These are phyloP conservation scores for Zelostemma sp. DNA, from an alignment of 1,140 invertebrate species.

Conservation along the genomic window DNA sequence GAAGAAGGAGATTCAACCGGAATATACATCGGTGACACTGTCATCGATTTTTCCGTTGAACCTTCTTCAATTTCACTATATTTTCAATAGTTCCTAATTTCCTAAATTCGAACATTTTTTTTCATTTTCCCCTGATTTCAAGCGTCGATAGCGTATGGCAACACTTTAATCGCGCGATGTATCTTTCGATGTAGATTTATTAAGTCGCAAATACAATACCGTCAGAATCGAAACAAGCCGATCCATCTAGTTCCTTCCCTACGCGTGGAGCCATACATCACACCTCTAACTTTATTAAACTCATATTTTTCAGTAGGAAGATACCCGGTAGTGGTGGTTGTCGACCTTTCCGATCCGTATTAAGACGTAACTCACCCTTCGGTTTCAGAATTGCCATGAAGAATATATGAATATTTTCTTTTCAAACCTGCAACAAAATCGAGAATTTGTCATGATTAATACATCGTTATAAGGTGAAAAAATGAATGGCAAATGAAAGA, in stretches of 20 bases:
- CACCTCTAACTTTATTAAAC: slow-evolving; percentile 68
- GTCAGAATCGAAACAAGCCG: slow-evolving; percentile 62
- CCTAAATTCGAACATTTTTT: background rate
- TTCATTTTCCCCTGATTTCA: background rate
- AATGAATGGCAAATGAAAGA: slow-evolving; percentile 14
- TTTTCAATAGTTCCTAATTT: too few species aligned
- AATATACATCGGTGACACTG: slow-evolving; percentile 43
- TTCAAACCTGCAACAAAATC: background rate
- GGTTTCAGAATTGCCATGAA: background rate
- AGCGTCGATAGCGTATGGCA: background rate
- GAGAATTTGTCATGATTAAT: background rate
- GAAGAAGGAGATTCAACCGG: slow-evolving; percentile 40
- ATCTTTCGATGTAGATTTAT: background rate
- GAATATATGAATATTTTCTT: background rate
- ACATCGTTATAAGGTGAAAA: background rate
- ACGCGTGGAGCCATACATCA: slow-evolving; percentile 60
- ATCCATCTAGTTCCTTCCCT: slow-evolving; percentile 58
- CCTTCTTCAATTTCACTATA: slow-evolving; percentile 24
- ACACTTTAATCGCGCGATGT: background rate
- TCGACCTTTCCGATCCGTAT: slow-evolving; percentile 25
- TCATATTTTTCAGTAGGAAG: slow-evolving; percentile 64
- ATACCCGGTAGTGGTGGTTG: slow-evolving; percentile 3
- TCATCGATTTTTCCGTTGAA: slow-evolving; percentile 59
- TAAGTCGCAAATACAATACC: slow-evolving; percentile 54
- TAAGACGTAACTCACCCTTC: slow-evolving; percentile 6